phyloP scores from a whole-genome alignment of 2,113 vertebrate species.

The Probosciger aterrimus region DNA sequence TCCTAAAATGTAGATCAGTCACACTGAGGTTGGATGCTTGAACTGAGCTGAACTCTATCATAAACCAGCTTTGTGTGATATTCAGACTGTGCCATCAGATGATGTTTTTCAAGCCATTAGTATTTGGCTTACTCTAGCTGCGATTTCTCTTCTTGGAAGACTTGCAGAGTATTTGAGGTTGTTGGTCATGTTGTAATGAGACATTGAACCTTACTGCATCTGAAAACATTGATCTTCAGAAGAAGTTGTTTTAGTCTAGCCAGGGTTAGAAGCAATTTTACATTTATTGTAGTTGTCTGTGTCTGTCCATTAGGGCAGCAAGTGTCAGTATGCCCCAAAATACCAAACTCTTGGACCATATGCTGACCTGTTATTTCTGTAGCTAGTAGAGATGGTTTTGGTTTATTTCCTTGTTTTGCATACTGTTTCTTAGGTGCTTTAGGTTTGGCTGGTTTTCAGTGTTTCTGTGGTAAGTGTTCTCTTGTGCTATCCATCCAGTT shows the following conservation, averaged over 20 bases:
- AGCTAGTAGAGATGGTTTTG: background rate
- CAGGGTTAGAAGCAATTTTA: background rate
- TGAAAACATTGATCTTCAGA: background rate
- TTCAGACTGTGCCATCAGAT: background rate
- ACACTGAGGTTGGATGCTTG: background rate
- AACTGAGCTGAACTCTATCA: background rate
- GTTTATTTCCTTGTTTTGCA: background rate
- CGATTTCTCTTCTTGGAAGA: background rate
- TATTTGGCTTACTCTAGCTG: background rate
- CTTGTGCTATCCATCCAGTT: background rate
- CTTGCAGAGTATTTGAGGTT: background rate
- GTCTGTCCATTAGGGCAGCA: background rate
- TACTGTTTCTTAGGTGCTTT: background rate
- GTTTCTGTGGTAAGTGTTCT: background rate
- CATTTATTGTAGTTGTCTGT: background rate
- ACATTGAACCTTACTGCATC: background rate
- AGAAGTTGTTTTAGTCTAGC: background rate
- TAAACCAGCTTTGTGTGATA: background rate
- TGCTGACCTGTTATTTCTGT: background rate
- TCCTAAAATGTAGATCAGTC: conserved; percentile 9
- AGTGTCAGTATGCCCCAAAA: background rate
- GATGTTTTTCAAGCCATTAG: background rate
- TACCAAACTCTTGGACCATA: fast-evolving
- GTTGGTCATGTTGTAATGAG: background rate
- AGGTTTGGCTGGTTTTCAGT: background rate